Evolutionary conservation across 2,797 vertebrate species (phyloP), one percentile per base, ranked within the genome.

Genomic region (Dipus sagitta): DNA sequence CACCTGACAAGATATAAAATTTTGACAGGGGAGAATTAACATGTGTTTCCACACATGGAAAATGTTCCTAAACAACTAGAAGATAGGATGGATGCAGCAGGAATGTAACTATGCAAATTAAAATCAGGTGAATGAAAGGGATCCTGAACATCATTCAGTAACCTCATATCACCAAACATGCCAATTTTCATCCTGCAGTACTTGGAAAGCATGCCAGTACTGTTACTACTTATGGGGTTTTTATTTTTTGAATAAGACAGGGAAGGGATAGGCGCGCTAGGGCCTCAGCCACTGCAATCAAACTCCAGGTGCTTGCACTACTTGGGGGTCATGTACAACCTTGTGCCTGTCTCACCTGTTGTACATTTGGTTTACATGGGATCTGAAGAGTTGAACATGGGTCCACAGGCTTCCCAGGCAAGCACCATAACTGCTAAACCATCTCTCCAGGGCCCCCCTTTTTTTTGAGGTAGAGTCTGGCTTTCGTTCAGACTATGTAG

Each of bases 201-300:
- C 79, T 17, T 18, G 10, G 52, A 28, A 92, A 58, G 23, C 20
- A 18, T 86, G 64, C 62, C 74, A 20, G 83, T 81, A 12, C n/a
- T 91, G 42, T 84, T 77, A 87, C 91, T 74, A 93, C 38, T 77
- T 92, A 81, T 70, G 58, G 11, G 62, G 80, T 93, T 21, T 64
- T 30, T 30, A 15, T 32, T 21, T 20, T 34, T 34, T 62, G 60
- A 62, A 14, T 11, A 47, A 62, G 14, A 13, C 10, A 62, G 60
- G 14, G 60, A 62, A 21, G 62, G 80, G 38, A 86, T 47, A 11
- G 47, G 9, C 6, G 11, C 9, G 47, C 47, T 11, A 47, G 47
- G 47, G 47, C 47, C 47, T 47, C 9, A 47, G 47, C 47, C 47
- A 47, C 47, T 47, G 47, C 47, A 47, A 47, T 47, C 47, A 11